Evolutionary conservation across 2,797 vertebrate genomes (phyloP).

Genomic region (Leontopithecus rosalia): DNA sequence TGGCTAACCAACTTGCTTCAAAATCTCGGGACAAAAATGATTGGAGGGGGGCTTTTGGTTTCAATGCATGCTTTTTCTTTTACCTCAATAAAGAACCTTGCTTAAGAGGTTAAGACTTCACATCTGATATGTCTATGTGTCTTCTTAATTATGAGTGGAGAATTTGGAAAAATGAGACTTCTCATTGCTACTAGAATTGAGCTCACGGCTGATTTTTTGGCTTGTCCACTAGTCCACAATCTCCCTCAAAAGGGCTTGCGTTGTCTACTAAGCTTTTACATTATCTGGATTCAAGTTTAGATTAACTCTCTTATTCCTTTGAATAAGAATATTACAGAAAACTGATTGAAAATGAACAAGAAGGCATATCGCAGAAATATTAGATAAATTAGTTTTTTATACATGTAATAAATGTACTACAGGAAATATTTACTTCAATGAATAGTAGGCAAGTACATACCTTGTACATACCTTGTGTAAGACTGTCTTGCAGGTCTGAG

Average conservation of each 20-base stretch:
- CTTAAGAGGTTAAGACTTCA: neutral
- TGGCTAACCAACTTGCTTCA: neutral
- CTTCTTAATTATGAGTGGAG: neutral
- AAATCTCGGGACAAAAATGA: neutral
- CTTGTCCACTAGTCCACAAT: neutral
- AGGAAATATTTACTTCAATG: neutral
- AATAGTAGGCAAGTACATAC: neutral
- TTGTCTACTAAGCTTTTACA: neutral
- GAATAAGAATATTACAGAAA: neutral
- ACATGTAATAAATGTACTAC: neutral
- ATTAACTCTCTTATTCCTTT: neutral
- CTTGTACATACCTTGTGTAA: neutral
- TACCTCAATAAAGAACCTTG: neutral
- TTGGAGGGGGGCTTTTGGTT: neutral
- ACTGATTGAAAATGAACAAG: neutral
- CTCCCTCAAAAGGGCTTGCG: fast-evolving
- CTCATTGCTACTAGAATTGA: neutral
- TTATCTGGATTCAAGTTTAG: neutral
- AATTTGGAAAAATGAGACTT: neutral
- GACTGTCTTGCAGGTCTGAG: neutral
- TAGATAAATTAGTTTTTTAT: neutral
- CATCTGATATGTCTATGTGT: too few relatives aligned
- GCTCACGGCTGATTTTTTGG: neutral
- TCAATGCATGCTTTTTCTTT: neutral
- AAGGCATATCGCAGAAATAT: neutral